Percentiles rank a stretch among this genome's conserved stretches.
Conservation (phyloP, 2,888 invertebrate species). For the Salpingus planirostris region DNA sequence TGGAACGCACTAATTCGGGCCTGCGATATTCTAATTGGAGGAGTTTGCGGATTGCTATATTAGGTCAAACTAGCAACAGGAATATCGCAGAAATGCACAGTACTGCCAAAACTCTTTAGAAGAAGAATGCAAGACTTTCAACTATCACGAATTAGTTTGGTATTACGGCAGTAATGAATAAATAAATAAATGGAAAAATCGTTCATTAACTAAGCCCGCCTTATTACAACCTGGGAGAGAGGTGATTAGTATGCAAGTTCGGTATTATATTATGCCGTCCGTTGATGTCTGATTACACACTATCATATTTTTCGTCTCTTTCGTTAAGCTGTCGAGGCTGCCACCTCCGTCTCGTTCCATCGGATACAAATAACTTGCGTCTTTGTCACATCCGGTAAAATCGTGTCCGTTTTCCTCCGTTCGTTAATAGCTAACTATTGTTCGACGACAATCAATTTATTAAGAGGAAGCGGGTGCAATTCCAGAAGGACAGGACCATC, state of each 20-base stretch:
- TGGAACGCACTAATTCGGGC: too few species aligned
- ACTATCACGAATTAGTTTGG: too few species aligned
- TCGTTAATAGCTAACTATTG: conserved; percentile 33
- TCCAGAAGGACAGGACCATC: conserved; percentile 18
- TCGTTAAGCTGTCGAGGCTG: conserved; percentile 21
- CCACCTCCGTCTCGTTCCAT: conserved; percentile 31
- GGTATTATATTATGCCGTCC: conserved; percentile 34
- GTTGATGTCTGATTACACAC: conserved; percentile 42
- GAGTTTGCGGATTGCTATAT: too few species aligned
- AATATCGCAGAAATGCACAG: too few species aligned
- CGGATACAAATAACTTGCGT: conserved; percentile 41
- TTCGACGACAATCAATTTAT: conserved; percentile 18
- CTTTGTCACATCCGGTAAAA: conserved; percentile 42
- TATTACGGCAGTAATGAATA: too few species aligned
- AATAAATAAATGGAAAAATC: too few species aligned
- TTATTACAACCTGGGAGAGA: conserved; percentile 16
- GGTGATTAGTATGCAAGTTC: conserved; percentile 35
- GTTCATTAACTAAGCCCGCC: conserved; percentile 10
- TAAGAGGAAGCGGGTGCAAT: conserved; percentile 25
- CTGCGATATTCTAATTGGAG: too few species aligned
- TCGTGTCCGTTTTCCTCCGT: conserved; percentile 27
- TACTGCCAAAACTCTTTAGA: too few species aligned
- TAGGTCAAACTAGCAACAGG: too few species aligned
- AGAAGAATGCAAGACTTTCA: too few species aligned
- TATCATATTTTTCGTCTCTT: conserved; percentile 41